Percentiles rank a stretch among this genome's conserved stretches.
Conservation (phyloP, 2,797 vertebrate species). For the Centroberyx gerrardi region DNA sequence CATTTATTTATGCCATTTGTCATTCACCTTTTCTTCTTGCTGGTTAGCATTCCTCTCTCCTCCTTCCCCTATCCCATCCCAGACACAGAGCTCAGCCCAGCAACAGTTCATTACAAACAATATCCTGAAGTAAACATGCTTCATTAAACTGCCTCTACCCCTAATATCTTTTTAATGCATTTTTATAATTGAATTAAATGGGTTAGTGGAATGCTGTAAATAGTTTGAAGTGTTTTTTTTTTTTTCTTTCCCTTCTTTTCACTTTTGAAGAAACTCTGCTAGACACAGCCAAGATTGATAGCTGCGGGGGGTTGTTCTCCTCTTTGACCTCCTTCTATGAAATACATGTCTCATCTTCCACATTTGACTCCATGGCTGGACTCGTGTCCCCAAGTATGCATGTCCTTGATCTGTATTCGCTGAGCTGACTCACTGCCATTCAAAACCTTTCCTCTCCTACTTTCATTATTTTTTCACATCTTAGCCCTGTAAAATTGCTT, state of each 20-base stretch:
- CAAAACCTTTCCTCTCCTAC: constrained; percentile 48
- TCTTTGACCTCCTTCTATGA: constrained; percentile 63
- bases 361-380: constrained; percentile 60
- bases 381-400: constrained; percentile 37
- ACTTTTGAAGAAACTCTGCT: constrained; percentile 63
- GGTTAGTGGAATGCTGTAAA: constrained; percentile 85
- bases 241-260: constrained; percentile 15
- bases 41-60: constrained; percentile 43
- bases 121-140: constrained; percentile 89
- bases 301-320: constrained; percentile 52
- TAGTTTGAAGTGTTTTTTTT: constrained; percentile 73
- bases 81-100: constrained; percentile 80
- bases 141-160: constrained; percentile 88
- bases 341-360: constrained; percentile 64
- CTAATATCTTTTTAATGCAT: constrained; percentile 93
- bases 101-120: constrained; percentile 89
- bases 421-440: constrained; percentile 42
- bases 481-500: constrained; percentile 11
- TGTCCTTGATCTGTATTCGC: constrained; percentile 62
- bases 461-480: constrained; percentile 34
- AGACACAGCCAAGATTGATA: constrained; percentile 58
- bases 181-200: constrained; percentile 92
- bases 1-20: constrained; percentile 56
- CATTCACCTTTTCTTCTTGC: constrained; percentile 58
- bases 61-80: constrained; percentile 67